phyloP scores from a whole-genome alignment of 1,140 invertebrate species.

The Bombyx mandarina region DNA sequence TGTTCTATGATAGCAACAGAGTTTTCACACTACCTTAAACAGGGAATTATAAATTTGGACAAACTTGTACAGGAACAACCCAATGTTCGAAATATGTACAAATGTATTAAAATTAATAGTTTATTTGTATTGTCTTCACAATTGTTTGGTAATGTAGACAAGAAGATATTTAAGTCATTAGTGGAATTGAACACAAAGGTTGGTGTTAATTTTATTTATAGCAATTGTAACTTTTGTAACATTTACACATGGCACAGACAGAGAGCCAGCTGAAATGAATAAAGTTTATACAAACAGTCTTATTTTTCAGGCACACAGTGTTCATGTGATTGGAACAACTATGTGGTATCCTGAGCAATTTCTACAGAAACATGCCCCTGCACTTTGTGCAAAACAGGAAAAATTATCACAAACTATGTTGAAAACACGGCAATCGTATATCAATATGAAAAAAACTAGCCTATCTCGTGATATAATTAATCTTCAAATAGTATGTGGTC shows the following conservation, averaged over 20 bases:
- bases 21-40: conserved; percentile 80
- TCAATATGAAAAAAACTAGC: conserved; percentile 72
- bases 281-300: background rate
- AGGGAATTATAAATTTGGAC: conserved; percentile 76
- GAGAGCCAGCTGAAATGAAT: background rate
- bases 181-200: conserved; percentile 85
- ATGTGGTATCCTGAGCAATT: conserved; percentile 88
- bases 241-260: no score
- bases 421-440: conserved; percentile 71
- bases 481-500: conserved; percentile 40
- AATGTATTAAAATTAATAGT: conserved; percentile 81
- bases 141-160: conserved; percentile 85
- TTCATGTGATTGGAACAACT: conserved; percentile 81
- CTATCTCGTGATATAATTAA: conserved; percentile 72
- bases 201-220: conserved; percentile 10
- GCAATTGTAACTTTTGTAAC: background rate
- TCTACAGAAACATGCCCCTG: conserved; percentile 75
- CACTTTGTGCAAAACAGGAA: conserved; percentile 72
- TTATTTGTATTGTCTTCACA: conserved; percentile 81
- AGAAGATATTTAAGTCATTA: conserved; percentile 81
- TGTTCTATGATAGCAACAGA: conserved; percentile 77
- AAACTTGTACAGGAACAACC: conserved; percentile 71
- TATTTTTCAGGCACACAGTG: conserved; percentile 75
- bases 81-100: conserved; percentile 71
- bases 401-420: conserved; percentile 73